Evolutionary conservation across 2,888 invertebrate species (phyloP).

Genomic region (Mimas tiliae): DNA sequence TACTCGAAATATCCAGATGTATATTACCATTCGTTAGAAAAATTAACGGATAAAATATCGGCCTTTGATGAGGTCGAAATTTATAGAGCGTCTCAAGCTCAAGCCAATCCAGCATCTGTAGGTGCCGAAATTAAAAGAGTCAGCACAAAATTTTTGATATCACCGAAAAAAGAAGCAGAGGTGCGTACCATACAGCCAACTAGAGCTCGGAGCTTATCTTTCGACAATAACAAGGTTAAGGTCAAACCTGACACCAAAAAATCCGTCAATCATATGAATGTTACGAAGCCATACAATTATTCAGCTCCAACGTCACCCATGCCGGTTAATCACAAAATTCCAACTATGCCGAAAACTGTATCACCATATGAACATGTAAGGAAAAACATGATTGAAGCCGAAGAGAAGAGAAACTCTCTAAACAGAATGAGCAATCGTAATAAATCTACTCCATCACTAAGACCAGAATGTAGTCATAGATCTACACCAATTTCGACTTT

Average conservation of each 20-base stretch:
- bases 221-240: slow-evolving; percentile 53
- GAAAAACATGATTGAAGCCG: slow-evolving; percentile 71
- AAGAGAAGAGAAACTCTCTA: slow-evolving; percentile 69
- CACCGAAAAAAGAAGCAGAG: slow-evolving; percentile 79
- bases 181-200: slow-evolving; percentile 75
- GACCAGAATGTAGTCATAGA: slow-evolving; percentile 41
- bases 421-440: slow-evolving; percentile 53
- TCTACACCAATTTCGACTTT: slow-evolving; percentile 41
- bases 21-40: slow-evolving; percentile 77
- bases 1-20: slow-evolving; percentile 63
- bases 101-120: slow-evolving; percentile 66
- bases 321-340: slow-evolving; percentile 65
- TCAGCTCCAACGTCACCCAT: slow-evolving; percentile 78
- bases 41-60: slow-evolving; percentile 62
- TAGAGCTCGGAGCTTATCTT: slow-evolving; percentile 73
- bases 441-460: slow-evolving; percentile 55
- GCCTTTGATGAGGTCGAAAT: slow-evolving; percentile 66
- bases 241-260: slow-evolving; percentile 33
- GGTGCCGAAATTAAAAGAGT: slow-evolving; percentile 80
- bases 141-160: slow-evolving; percentile 74
- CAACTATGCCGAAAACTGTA: slow-evolving; percentile 73
- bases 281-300: slow-evolving; percentile 69
- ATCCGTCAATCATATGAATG: slow-evolving; percentile 35
- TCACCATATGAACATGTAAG: slow-evolving; percentile 74
- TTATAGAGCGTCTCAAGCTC: slow-evolving; percentile 63